Percentiles rank a stretch among this genome's conserved stretches.
Evolutionary conservation across 2,797 vertebrate species (phyloP).

Genomic region (Takifugu rubripes): DNA sequence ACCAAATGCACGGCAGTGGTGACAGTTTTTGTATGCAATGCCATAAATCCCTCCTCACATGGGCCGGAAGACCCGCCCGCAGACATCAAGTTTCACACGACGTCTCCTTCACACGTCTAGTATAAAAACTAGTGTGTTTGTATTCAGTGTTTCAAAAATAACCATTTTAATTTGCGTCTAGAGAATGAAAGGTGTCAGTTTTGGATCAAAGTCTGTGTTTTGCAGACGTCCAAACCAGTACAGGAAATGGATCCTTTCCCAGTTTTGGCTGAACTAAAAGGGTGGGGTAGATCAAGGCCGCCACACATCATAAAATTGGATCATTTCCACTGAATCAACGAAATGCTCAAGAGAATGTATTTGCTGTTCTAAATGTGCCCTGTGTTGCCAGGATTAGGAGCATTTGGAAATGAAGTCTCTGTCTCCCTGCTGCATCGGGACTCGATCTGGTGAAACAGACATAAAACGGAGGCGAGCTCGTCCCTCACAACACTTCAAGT

Average conservation of each 20-base stretch:
- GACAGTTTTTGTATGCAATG: conserved; percentile 41
- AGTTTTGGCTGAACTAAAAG: conserved; percentile 31
- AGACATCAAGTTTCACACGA: conserved; percentile 13
- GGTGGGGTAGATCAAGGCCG: conserved; percentile 29
- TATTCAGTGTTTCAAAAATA: not conserved
- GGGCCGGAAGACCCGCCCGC: conserved; percentile 15
- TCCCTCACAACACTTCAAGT: not conserved
- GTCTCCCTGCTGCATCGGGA: conserved; percentile 2
- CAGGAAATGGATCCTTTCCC: conserved; percentile 65
- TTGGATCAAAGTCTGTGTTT: conserved; percentile 56
- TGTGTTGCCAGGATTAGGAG: not conserved
- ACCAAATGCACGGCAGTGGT: conserved; percentile 18
- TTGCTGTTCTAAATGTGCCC: conserved; percentile 9
- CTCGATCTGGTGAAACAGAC: not conserved
- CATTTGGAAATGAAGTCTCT: conserved; percentile 15
- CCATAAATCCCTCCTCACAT: conserved; percentile 24
- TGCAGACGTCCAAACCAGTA: conserved; percentile 3
- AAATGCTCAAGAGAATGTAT: conserved; percentile 20
- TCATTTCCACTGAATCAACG: conserved; percentile 30
- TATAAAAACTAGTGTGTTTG: too few species aligned
- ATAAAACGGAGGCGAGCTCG: not conserved
- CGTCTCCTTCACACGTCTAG: conserved; percentile 6
- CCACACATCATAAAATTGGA: conserved; percentile 31
- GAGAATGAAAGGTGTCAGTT: conserved; percentile 38
- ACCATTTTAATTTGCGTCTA: conserved; percentile 6